phyloP scores from a whole-genome alignment of 2,113 vertebrate genomes.

The Heteronetta atricapilla region DNA sequence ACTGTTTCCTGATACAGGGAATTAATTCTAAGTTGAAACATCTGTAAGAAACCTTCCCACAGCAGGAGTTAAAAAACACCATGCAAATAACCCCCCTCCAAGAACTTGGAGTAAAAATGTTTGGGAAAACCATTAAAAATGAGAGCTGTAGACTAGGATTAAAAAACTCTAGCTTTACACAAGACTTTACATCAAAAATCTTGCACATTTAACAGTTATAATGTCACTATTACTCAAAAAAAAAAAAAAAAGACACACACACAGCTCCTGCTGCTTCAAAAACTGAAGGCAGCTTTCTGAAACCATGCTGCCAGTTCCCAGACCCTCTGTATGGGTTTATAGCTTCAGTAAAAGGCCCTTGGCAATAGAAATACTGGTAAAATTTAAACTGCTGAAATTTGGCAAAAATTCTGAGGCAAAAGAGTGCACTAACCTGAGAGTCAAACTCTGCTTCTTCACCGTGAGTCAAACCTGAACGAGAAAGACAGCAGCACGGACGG shows the following conservation, averaged over 20 bases:
- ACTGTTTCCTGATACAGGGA: neutral
- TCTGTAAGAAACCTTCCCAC: neutral
- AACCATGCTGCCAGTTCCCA: neutral
- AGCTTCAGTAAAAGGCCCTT: neutral
- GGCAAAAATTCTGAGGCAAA: neutral
- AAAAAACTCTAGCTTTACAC: neutral
- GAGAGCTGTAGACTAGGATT: neutral
- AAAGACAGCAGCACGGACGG: neutral
- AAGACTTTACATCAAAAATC: neutral
- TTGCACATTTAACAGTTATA: accelerated
- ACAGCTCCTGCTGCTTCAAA: neutral
- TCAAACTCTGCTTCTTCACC: neutral
- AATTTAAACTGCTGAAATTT: neutral
- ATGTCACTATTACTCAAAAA: neutral
- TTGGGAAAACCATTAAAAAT: neutral
- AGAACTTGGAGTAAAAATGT: neutral
- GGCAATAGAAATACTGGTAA: neutral
- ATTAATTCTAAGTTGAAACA: neutral
- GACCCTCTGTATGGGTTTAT: neutral
- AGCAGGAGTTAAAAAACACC: neutral
- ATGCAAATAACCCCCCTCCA: neutral
- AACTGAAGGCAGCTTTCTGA: neutral
- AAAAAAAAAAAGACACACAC: neutral
- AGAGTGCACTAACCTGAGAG: accelerated
- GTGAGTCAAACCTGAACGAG: accelerated